Evolutionary conservation across 2,888 invertebrate species (phyloP).

Genomic region (Eretmocerus hayati): DNA sequence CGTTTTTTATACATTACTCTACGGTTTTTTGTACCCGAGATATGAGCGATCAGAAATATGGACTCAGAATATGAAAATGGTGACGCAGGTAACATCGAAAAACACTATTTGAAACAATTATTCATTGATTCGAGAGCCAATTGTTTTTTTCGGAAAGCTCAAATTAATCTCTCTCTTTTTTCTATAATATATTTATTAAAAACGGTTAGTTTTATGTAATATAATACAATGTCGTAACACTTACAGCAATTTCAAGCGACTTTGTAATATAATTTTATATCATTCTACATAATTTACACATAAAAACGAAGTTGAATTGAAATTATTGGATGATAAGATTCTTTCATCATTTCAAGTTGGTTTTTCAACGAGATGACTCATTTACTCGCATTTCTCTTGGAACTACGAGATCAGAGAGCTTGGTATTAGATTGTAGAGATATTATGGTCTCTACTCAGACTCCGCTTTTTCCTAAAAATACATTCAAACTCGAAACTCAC

Average conservation of each 20-base stretch:
- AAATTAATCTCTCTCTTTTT: conserved; percentile 2
- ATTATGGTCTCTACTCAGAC: too few relatives aligned
- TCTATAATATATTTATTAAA: conserved; percentile 22
- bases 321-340: conserved; percentile 11
- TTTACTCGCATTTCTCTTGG: neutral
- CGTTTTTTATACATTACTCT: too few relatives aligned
- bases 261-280: conserved; percentile 7
- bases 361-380: too few relatives aligned
- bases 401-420: too few relatives aligned
- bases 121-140: neutral
- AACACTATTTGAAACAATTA: too few relatives aligned
- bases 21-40: too few relatives aligned
- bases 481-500: too few relatives aligned
- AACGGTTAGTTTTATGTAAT: conserved; percentile 20
- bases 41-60: too few relatives aligned
- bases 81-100: too few relatives aligned
- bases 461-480: too few relatives aligned
- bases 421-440: too few relatives aligned
- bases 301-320: conserved; percentile 4
- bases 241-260: conserved; percentile 22
- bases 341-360: conserved; percentile 5
- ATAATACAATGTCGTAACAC: conserved; percentile 23
- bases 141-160: neutral
- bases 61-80: too few relatives aligned
- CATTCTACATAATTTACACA: conserved; percentile 3